These are phyloP conservation scores for Andrena marginata DNA, from an alignment of 2,888 invertebrate genomes.

Conservation along the genomic window DNA sequence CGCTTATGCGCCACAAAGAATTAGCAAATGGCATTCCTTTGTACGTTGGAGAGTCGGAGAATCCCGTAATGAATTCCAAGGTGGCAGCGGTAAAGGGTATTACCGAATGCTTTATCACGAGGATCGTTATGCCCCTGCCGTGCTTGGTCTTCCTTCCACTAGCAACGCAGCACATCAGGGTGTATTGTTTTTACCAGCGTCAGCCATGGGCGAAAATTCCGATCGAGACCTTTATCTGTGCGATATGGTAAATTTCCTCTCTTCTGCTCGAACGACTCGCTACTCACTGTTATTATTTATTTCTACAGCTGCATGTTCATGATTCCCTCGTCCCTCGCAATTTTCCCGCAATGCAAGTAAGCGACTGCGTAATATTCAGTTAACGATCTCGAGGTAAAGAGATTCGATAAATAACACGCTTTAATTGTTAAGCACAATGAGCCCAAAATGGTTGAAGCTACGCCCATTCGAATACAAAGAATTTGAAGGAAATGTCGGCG, in stretches of 20 bases:
- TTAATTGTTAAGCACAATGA: slow-evolving; percentile 53
- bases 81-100: slow-evolving; percentile 69
- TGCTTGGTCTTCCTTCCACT: slow-evolving; percentile 72
- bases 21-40: slow-evolving; percentile 65
- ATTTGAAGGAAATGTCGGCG: slow-evolving; percentile 34
- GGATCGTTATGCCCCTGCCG: slow-evolving; percentile 68
- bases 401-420: background rate
- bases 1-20: slow-evolving; percentile 70
- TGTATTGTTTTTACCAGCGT: slow-evolving; percentile 65
- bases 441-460: slow-evolving; percentile 44
- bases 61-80: slow-evolving; percentile 65
- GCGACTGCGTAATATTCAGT: slow-evolving; percentile 19
- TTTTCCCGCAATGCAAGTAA: slow-evolving; percentile 71
- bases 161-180: slow-evolving; percentile 54
- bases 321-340: slow-evolving; percentile 71
- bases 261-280: background rate
- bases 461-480: slow-evolving; percentile 44
- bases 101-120: slow-evolving; percentile 66
- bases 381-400: background rate
- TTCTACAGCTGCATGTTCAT: slow-evolving; percentile 61
- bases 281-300: background rate
- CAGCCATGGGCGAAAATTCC: slow-evolving; percentile 61
- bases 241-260: slow-evolving; percentile 44
- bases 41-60: slow-evolving; percentile 41
- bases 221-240: slow-evolving; percentile 54